These are phyloP conservation scores for Puntigrus tetrazona DNA, from an alignment of 2,113 vertebrate species.

Conservation along the genomic window DNA sequence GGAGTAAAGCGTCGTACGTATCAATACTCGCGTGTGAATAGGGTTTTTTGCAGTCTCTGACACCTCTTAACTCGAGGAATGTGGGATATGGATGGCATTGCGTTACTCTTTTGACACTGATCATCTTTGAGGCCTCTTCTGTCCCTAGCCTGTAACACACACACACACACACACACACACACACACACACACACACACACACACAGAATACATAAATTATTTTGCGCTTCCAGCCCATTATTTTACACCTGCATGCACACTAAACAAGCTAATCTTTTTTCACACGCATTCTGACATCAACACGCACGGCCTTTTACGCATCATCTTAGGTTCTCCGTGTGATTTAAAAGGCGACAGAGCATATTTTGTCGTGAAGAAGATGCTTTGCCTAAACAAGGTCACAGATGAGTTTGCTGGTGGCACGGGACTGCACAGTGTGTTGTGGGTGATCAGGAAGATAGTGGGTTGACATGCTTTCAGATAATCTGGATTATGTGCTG, in stretches of 20 bases:
- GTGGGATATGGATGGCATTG: not conserved
- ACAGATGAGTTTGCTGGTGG: not conserved
- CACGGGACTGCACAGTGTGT: not conserved
- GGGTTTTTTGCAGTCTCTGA: not conserved
- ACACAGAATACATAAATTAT: not conserved
- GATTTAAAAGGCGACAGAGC: not conserved
- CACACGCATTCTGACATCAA: not conserved
- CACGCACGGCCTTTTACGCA: not conserved
- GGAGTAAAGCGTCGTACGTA: not conserved
- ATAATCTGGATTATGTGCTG: not conserved
- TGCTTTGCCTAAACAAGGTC: not conserved
- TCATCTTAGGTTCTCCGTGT: not conserved
- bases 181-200: not conserved
- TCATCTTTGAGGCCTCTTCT: slow-evolving; percentile 18
- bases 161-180: not conserved
- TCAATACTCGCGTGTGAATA: not conserved
- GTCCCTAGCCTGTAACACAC: too few relatives aligned
- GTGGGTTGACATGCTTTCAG: not conserved
- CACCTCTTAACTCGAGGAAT: not conserved
- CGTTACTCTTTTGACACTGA: not conserved
- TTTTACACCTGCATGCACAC: not conserved
- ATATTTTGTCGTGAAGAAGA: not conserved
- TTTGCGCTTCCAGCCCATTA: not conserved
- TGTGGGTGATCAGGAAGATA: slow-evolving; percentile 6
- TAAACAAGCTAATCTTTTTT: not conserved